Percentiles rank a stretch among this genome's conserved stretches.
These are phyloP conservation scores for Dipodomys stephensi DNA, from an alignment of 2,113 vertebrate genomes.

Conservation along the genomic window DNA sequence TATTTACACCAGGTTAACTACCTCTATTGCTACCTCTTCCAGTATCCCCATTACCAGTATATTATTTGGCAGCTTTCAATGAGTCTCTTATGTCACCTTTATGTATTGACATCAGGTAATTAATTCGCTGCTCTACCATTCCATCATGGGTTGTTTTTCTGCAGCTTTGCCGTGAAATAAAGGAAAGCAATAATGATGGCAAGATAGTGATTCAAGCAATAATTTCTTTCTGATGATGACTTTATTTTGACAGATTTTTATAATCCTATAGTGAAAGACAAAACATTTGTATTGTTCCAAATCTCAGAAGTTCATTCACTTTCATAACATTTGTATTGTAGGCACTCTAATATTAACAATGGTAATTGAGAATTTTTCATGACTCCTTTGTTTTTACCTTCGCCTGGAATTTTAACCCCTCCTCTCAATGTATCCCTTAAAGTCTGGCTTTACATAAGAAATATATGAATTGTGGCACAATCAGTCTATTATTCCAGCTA, in stretches of 20 bases:
- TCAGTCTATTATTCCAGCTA: slow-evolving; percentile 47
- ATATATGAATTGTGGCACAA: slow-evolving; percentile 31
- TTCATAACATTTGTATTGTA: background rate
- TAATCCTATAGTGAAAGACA: background rate
- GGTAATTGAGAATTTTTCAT: slow-evolving; percentile 24
- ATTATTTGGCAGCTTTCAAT: too few relatives aligned
- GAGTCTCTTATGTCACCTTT: too few relatives aligned
- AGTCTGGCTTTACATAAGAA: slow-evolving; percentile 27
- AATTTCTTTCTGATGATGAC: background rate
- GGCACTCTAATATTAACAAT: slow-evolving; percentile 1
- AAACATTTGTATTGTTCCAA: background rate
- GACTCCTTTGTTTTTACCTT: slow-evolving; percentile 22
- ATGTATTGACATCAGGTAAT: too few relatives aligned
- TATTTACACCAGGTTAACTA: too few relatives aligned
- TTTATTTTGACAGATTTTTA: background rate
- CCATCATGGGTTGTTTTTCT: background rate
- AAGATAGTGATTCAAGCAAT: background rate
- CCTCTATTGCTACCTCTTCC: too few relatives aligned
- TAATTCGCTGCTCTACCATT: too few relatives aligned
- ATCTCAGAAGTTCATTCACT: slow-evolving; percentile 20
- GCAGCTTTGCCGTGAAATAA: background rate
- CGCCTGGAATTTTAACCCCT: background rate
- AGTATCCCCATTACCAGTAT: too few relatives aligned
- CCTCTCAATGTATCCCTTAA: slow-evolving; percentile 29
- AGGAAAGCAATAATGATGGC: background rate